Evolutionary conservation across 2,797 vertebrate genomes (phyloP).

Genomic region (Sebastes minor): DNA sequence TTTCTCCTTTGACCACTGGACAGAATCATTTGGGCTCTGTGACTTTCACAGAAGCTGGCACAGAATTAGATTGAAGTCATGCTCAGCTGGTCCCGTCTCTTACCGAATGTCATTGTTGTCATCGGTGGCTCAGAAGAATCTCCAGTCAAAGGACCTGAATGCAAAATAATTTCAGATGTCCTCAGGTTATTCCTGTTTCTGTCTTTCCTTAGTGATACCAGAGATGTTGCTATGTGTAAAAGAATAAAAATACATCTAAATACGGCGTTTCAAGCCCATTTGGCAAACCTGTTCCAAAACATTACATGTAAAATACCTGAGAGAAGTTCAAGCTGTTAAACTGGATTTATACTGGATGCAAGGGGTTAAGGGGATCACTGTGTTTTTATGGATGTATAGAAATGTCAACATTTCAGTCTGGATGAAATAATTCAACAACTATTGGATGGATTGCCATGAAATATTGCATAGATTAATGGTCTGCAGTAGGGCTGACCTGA

Average conservation of each 20-base stretch:
- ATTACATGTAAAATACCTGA: not conserved
- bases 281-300: not conserved
- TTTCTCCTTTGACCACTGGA: constrained; percentile 55
- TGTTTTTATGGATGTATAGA: not conserved
- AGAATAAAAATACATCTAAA: constrained; percentile 7
- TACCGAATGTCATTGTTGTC: constrained; percentile 70
- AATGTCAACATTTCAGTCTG: no score
- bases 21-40: constrained; percentile 59
- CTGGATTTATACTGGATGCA: not conserved
- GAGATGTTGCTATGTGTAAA: not conserved
- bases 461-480: not conserved
- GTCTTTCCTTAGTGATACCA: not conserved
- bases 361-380: not conserved
- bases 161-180: constrained; percentile 44
- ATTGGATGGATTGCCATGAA: not conserved
- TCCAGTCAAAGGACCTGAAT: constrained; percentile 47
- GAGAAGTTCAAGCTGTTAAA: not conserved
- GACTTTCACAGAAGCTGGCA: constrained; percentile 70
- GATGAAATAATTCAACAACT: not conserved
- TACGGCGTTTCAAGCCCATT: not conserved
- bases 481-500: no score
- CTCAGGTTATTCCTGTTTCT: constrained; percentile 26
- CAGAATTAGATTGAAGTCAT: constrained; percentile 75
- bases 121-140: constrained; percentile 46
- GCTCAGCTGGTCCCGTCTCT: constrained; percentile 62